Evolutionary conservation across 2,888 invertebrate species (phyloP).

Genomic region (Craniophora ligustri): DNA sequence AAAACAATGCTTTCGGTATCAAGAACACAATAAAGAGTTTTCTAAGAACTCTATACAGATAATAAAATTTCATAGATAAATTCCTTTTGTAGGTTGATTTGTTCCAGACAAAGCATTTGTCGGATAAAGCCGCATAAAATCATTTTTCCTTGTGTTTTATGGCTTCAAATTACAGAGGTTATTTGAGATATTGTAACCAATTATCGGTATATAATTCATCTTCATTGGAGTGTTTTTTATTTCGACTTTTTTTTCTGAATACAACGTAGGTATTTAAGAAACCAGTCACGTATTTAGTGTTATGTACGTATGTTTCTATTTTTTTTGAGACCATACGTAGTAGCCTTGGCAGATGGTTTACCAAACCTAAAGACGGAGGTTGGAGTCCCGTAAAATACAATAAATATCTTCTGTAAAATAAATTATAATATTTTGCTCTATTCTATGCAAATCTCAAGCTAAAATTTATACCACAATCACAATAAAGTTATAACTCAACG

Average conservation of each 20-base stretch:
- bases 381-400: no score
- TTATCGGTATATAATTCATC: conserved; percentile 26
- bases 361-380: no score
- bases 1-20: conserved; percentile 1
- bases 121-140: conserved; percentile 18
- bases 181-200: conserved; percentile 29
- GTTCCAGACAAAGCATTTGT: conserved; percentile 19
- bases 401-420: no score
- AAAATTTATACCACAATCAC: no score
- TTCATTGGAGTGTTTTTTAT: conserved; percentile 8
- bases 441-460: no score
- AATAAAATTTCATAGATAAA: conserved; percentile 21
- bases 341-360: no score
- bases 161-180: conserved; percentile 35
- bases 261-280: conserved; percentile 13
- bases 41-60: conserved; percentile 20
- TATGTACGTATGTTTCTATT: conserved; percentile 33
- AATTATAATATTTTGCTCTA: no score
- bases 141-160: conserved; percentile 38
- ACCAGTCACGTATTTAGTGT: conserved; percentile 34
- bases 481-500: no score
- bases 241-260: conserved; percentile 12
- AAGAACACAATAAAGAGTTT: conserved; percentile 4
- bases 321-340: no score
- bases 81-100: conserved; percentile 32